Base-by-base conservation (phyloP, 2,113 vertebrate genomes). In the Chloebia gouldiae region DNA sequence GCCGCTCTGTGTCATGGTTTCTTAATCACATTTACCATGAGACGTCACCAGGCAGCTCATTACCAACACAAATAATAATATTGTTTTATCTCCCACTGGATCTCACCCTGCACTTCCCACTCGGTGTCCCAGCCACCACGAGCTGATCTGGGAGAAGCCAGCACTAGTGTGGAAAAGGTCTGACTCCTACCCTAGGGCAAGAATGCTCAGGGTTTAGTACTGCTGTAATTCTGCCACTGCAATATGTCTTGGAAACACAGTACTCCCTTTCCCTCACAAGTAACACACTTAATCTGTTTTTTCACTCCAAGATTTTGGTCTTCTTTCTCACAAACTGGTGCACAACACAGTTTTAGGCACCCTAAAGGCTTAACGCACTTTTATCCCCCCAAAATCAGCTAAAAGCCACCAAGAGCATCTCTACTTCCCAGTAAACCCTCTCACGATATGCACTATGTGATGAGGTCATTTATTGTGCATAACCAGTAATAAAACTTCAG, bases 401-500 rank as follows among this genome's bases (percentile, higher is more conserved):
- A 8, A 1, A 88, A 54, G 42, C 23, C 59, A 51, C 59, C n/a
- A 82, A 50, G 33, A 88, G 59, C 79, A 81, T 30, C 88, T 86
- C 60, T 78, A 21, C 45, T 23, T 88, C 64, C 75, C 42, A 77
- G 51, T 8, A 70, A 91, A 54, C 15, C 28, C 81, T 33, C 72
- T 77, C 76, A 64, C 79, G 94, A 86, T 3, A 39, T 45, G 28
- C 68, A n/a, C 56, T 37, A 0, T 12, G 27, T 19, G 60, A 63
- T 93, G 92, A 90, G 60, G 53, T 86, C 73, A 95, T 68, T 91
- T 71, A 86, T 22, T 64, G 68, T 91, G 71, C 40, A 83, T 39
- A 68, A 27, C 53, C 79, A 81, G 47, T 51, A 92, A 92, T 60
- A 84, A 95, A 93, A 78, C 28, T 77, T 68, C 82, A 86, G 66